phyloP scores from a whole-genome alignment of 2,113 vertebrate genomes.

The Grus americana region DNA sequence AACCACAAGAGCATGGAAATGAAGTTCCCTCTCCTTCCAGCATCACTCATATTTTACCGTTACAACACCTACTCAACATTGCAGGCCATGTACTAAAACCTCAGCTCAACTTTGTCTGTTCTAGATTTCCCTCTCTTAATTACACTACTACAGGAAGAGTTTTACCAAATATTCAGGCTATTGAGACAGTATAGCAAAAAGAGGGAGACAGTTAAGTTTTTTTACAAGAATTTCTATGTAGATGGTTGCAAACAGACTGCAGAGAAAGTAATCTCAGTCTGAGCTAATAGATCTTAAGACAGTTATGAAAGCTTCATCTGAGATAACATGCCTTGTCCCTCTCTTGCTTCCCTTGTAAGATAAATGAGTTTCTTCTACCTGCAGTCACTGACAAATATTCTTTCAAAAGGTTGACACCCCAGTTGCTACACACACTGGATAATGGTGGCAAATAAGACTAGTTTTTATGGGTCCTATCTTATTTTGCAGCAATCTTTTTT shows the following conservation, averaged over 20 bases:
- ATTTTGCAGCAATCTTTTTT: background rate
- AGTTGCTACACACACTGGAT: background rate
- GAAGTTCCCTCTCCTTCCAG: background rate
- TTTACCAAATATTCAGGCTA: background rate
- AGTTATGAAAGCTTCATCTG: background rate
- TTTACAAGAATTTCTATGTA: background rate
- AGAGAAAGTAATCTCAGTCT: background rate
- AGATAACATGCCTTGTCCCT: background rate
- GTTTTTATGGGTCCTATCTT: accelerated
- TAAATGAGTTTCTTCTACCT: background rate
- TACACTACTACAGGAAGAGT: background rate
- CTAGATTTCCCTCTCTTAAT: background rate
- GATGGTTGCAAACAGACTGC: background rate
- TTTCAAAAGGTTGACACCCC: background rate
- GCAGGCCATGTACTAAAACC: background rate
- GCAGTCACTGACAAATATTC: background rate
- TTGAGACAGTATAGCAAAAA: accelerated
- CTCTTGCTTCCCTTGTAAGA: background rate
- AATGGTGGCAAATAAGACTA: accelerated
- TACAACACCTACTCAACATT: background rate
- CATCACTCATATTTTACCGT: background rate
- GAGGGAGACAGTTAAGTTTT: background rate
- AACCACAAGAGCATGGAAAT: background rate
- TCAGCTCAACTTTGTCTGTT: background rate
- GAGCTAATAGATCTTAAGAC: background rate